Base-by-base conservation (phyloP, 2,113 vertebrate genomes). In the Pionites leucogaster region DNA sequence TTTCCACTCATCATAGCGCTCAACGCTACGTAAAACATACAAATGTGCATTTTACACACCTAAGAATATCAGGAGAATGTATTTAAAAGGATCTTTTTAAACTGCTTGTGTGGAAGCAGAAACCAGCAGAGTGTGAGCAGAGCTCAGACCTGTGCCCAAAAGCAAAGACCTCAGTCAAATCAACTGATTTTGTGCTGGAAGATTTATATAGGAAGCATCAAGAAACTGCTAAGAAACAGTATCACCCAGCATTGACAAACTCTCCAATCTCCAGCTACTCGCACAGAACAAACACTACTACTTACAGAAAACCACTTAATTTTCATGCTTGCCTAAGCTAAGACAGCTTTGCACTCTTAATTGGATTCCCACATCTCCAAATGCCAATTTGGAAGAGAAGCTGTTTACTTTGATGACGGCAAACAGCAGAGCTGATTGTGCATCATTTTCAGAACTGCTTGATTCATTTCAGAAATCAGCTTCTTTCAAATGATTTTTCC, bases 341-440 rank as follows among this genome's bases (percentile, higher is more conserved):
- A 78, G 50, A 81, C 59, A 88, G 52, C 64, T 88, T 93, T 0
- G 1, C 76, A 41, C 85, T 86, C 76, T 41, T 63, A 55, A 68
- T 20, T 79, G 64, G 82, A 95, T 84, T 86, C 82, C 60, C 69
- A 62, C 57, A 52, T 84, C 47, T 84, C 47, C 57, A 84, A 89
- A 68, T 25, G 64, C 60, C 82, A 68, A 8, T 90, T 59, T 90
- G 65, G 80, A 95, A 92, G 29, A 75, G 49, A 90, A 64, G 35
- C 39, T 72, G 52, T 93, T 96, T 96, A 72, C 37, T 71, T 60
- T 0, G 0, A 24, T 41, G 82, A 88, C 10, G 14, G 88, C 82
- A 96, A 92, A 90, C 92, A 93, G 76, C 31, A 90, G 57, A 86
- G 88, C 42, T 79, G 57, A 90, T 39, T 33, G 68, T 18, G 42